A percentile compares a stretch with the other conserved stretches of the same genome.
Evolutionary conservation across 2,113 vertebrate species (phyloP).

Genomic region (Axis porcinus): DNA sequence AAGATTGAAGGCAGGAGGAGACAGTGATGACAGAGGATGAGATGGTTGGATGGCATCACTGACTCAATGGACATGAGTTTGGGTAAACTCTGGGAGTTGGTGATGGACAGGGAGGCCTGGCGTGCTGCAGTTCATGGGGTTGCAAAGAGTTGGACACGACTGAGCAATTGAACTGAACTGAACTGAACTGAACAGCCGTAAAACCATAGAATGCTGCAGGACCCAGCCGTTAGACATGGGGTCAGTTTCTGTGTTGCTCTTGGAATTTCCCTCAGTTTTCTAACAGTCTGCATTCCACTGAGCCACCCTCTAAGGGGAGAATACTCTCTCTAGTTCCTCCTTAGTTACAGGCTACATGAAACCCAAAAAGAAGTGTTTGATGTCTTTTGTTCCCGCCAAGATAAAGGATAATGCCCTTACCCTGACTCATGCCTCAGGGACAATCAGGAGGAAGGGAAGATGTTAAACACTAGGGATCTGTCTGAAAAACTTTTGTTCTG

Average conservation of each 20-base stretch:
- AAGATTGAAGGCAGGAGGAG: not conserved
- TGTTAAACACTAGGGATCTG: not conserved
- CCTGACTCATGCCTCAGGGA: not conserved
- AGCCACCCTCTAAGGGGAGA: too few species aligned
- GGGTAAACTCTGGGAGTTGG: not conserved
- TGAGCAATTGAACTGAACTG: not conserved
- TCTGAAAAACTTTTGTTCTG: not conserved
- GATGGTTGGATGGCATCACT: not conserved
- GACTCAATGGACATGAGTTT: not conserved
- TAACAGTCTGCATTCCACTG: not conserved
- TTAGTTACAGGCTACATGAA: not conserved
- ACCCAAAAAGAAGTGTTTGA: not conserved
- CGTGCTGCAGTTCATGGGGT: not conserved
- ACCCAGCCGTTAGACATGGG: not conserved
- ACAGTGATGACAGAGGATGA: not conserved
- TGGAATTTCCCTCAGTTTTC: not conserved
- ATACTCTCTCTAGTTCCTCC: not conserved
- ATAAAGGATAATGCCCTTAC: not conserved
- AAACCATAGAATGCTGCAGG: not conserved
- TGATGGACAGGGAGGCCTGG: not conserved
- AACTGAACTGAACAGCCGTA: not conserved
- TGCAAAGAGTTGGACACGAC: not conserved
- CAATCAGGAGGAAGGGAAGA: not conserved
- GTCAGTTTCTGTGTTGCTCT: not conserved
- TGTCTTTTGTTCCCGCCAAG: not conserved